phyloP scores from a whole-genome alignment of 2,797 vertebrate species.

The Sebastes melanostomus region DNA sequence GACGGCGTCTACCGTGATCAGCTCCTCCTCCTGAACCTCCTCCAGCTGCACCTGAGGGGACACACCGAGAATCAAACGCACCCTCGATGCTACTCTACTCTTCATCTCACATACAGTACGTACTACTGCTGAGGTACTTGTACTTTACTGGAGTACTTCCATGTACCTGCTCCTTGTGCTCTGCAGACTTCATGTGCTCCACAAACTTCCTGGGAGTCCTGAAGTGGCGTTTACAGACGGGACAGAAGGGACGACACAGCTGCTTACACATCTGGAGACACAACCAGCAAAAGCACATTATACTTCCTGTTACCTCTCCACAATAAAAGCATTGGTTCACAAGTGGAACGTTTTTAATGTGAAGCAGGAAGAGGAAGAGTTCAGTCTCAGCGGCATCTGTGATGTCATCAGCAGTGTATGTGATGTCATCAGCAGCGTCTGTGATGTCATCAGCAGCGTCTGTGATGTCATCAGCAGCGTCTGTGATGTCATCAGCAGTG shows the following conservation, averaged over 20 bases:
- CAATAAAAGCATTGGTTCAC: neutral
- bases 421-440: no score
- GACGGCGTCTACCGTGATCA: conserved; percentile 94
- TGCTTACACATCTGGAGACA: conserved; percentile 87
- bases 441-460: no score
- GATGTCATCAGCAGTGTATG: no score
- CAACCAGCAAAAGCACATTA: neutral
- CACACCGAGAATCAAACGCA: neutral
- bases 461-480: no score
- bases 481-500: no score
- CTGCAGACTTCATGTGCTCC: conserved; percentile 95
- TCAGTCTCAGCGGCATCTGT: no score
- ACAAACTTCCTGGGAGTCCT: conserved; percentile 96
- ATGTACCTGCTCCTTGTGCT: conserved; percentile 87
- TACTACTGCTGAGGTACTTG: neutral
- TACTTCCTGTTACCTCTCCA: neutral
- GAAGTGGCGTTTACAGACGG: conserved; percentile 90
- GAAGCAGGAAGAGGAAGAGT: neutral
- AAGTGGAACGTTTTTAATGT: neutral
- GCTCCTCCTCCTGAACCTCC: conserved; percentile 90
- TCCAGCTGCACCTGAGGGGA: conserved; percentile 67
- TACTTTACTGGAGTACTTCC: neutral
- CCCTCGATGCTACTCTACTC: no score
- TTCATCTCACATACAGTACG: no score
- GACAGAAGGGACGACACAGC: conserved; percentile 91